These are phyloP conservation scores for Cydia splendana DNA, from an alignment of 1,140 invertebrate genomes.

Conservation along the genomic window DNA sequence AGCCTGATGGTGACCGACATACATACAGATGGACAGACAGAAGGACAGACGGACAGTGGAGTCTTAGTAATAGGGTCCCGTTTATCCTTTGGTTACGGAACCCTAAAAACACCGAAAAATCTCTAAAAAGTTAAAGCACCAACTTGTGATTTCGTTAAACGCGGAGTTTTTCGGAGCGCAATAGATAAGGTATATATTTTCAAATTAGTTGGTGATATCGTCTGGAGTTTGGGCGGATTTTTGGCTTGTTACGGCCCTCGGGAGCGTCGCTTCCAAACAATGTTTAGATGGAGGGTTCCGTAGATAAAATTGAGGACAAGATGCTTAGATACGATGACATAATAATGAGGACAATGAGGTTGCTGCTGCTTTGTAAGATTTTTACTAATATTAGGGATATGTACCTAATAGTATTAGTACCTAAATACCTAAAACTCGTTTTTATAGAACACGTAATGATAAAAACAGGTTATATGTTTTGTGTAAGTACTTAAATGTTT, in stretches of 20 bases:
- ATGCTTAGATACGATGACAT: neutral
- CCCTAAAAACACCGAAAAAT: neutral
- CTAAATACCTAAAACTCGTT: too few species aligned
- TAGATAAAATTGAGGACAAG: neutral
- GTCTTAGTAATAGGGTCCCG: too few species aligned
- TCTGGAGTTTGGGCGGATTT: constrained; percentile 3
- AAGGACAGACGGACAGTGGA: too few species aligned
- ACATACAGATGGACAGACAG: too few species aligned
- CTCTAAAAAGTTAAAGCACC: neutral
- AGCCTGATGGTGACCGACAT: too few species aligned
- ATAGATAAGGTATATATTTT: constrained; percentile 15
- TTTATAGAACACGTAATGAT: too few species aligned
- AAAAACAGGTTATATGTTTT: too few species aligned
- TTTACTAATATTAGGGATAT: too few species aligned
- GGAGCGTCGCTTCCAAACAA: neutral
- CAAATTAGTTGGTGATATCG: constrained; percentile 21
- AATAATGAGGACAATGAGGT: neutral
- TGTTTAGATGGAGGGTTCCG: neutral
- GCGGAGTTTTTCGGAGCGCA: neutral
- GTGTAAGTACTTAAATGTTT: too few species aligned
- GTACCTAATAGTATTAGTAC: too few species aligned
- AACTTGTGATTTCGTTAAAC: constrained; percentile 20
- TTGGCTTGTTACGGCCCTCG: constrained; percentile 10
- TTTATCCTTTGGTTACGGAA: too few species aligned
- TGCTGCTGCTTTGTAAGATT: neutral